These are phyloP conservation scores for Nyctereutes procyonoides DNA, from an alignment of 2,113 vertebrate genomes.

Conservation along the genomic window DNA sequence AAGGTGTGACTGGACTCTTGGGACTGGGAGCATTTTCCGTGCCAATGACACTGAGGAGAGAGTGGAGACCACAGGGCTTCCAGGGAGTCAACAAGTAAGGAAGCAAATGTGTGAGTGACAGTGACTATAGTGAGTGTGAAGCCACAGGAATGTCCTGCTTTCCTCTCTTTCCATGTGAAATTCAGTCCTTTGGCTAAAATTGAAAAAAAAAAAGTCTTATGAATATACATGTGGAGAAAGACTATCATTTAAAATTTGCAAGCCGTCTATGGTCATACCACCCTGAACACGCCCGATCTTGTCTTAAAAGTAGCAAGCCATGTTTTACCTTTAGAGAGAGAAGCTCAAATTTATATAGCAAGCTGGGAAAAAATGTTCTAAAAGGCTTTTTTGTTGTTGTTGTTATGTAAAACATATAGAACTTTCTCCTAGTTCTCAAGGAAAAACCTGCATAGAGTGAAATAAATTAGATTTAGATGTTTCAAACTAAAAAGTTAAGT, in stretches of 20 bases:
- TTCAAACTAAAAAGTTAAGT: slow-evolving; percentile 4
- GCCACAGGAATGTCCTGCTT: not conserved
- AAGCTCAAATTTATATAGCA: not conserved
- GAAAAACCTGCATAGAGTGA: not conserved
- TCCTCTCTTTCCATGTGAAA: not conserved
- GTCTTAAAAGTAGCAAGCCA: not conserved
- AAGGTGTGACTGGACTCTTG: not conserved
- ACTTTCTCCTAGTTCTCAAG: not conserved
- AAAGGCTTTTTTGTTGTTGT: not conserved
- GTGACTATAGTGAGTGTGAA: not conserved
- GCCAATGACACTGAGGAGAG: not conserved
- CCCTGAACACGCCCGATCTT: too few species aligned
- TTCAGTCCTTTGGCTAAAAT: not conserved
- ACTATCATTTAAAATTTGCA: not conserved
- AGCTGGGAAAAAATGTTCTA: not conserved
- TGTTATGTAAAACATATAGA: not conserved
- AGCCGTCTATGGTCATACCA: too few species aligned
- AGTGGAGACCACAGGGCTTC: not conserved
- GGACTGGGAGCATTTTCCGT: not conserved
- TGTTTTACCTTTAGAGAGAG: not conserved
- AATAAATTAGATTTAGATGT: slow-evolving; percentile 40
- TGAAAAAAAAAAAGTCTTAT: not conserved
- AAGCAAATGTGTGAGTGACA: not conserved
- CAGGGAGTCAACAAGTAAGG: not conserved
- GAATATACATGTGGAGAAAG: not conserved